Conservation (phyloP, 2,797 vertebrate genomes). For the Hydrolagus colliei region DNA sequence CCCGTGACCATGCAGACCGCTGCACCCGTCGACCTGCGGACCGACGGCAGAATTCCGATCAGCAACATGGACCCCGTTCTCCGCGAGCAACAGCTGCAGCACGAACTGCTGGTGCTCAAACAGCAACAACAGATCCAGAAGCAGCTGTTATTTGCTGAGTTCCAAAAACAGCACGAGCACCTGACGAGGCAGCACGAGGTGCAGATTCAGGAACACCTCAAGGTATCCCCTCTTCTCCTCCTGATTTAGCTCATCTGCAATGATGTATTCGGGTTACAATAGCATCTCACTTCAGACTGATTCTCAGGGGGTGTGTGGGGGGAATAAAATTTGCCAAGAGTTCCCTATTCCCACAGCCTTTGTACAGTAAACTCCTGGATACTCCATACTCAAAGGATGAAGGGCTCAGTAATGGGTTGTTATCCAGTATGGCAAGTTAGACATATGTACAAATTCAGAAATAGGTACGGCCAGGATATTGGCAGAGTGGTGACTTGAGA, state of each 20-base stretch:
- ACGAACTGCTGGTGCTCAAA: constrained; percentile 82
- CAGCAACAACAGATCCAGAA: constrained; percentile 94
- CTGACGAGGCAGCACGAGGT: constrained; percentile 87
- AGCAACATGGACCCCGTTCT: constrained; percentile 58
- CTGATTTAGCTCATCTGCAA: background rate
- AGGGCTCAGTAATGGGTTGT: too few relatives aligned
- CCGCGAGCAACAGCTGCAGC: constrained; percentile 84
- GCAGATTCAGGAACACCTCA: constrained; percentile 89
- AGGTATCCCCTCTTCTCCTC: constrained; percentile 54
- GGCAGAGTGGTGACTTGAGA: too few relatives aligned
- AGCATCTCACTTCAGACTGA: too few relatives aligned
- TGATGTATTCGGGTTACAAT: background rate
- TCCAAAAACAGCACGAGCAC: constrained; percentile 92
- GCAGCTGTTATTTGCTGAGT: constrained; percentile 89
- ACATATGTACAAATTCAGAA: too few relatives aligned
- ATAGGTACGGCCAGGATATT: too few relatives aligned
- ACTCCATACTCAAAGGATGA: too few relatives aligned
- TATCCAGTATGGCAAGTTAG: too few relatives aligned
- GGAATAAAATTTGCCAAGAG: too few relatives aligned
- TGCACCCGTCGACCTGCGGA: constrained; percentile 71
- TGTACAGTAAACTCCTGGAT: too few relatives aligned
- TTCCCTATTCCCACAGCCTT: too few relatives aligned
- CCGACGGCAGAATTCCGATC: constrained; percentile 55
- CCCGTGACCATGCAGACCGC: constrained; percentile 77
- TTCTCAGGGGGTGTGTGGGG: too few relatives aligned